phyloP scores from a whole-genome alignment of 2,797 vertebrate species.

The Chrysocyon brachyurus region DNA sequence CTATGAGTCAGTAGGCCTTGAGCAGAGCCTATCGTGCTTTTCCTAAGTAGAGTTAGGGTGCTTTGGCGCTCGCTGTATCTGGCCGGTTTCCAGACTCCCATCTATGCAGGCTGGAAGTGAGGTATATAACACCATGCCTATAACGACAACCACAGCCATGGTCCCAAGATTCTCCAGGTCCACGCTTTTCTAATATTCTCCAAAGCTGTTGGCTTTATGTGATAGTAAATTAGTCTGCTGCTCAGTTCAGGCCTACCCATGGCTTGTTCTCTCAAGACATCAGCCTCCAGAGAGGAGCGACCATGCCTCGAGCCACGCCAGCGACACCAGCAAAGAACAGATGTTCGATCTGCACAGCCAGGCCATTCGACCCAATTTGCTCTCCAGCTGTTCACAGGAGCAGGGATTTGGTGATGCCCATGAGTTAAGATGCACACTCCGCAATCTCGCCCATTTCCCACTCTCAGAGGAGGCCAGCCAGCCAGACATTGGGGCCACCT shows the following conservation, averaged over 20 bases:
- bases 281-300: not conserved
- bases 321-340: not conserved
- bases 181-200: not conserved
- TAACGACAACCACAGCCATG: not conserved
- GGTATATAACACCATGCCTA: fast-evolving
- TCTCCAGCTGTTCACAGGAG: not conserved
- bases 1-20: not conserved
- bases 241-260: not conserved
- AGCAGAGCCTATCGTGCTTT: not conserved
- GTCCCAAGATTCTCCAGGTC: not conserved
- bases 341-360: not conserved
- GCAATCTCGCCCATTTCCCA: not conserved
- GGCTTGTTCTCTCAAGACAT: not conserved
- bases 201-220: not conserved
- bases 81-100: not conserved
- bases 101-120: fast-evolving
- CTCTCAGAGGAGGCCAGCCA: not conserved
- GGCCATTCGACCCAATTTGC: not conserved
- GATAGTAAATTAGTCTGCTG: too few species aligned
- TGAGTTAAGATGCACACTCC: fast-evolving
- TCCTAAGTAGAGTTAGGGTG: fast-evolving
- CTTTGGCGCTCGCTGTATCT: not conserved
- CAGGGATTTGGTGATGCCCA: fast-evolving
- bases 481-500: not conserved
- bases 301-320: not conserved